Percentiles rank a stretch among this genome's conserved stretches.
Conservation (phyloP, 2,797 vertebrate genomes). For the Malacoraja senta region DNA sequence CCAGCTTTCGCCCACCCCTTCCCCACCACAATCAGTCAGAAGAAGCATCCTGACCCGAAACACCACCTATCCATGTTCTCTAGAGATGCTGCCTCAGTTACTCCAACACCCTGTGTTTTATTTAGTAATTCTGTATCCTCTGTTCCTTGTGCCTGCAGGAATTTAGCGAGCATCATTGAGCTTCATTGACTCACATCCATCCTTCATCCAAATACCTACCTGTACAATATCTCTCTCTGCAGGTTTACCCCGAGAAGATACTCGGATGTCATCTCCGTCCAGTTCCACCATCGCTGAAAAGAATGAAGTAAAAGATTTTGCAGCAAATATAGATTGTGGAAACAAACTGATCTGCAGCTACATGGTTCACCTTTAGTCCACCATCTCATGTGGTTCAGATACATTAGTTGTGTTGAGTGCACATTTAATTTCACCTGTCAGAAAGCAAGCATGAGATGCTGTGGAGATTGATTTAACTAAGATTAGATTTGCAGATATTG, state of each 20-base stretch:
- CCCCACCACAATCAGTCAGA: no score
- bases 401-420: not conserved
- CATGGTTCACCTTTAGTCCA: not conserved
- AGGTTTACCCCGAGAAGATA: constrained; percentile 83
- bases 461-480: not conserved
- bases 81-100: no score
- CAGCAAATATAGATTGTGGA: not conserved
- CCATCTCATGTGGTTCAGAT: not conserved
- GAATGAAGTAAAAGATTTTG: constrained; percentile 32
- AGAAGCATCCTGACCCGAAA: no score
- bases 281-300: constrained; percentile 87
- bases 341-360: not conserved
- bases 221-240: constrained; percentile 91
- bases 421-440: not conserved
- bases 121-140: no score
- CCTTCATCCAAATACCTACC: constrained; percentile 55
- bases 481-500: not conserved
- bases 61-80: no score
- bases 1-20: no score
- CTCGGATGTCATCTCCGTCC: constrained; percentile 85
- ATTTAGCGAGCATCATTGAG: no score
- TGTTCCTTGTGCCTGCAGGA: no score
- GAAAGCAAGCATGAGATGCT: not conserved
- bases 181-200: not conserved
- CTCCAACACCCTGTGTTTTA: no score